A percentile compares a stretch with the other conserved stretches of the same genome.
phyloP scores from a whole-genome alignment of 2,888 invertebrate genomes.

The Elysia crispata region DNA sequence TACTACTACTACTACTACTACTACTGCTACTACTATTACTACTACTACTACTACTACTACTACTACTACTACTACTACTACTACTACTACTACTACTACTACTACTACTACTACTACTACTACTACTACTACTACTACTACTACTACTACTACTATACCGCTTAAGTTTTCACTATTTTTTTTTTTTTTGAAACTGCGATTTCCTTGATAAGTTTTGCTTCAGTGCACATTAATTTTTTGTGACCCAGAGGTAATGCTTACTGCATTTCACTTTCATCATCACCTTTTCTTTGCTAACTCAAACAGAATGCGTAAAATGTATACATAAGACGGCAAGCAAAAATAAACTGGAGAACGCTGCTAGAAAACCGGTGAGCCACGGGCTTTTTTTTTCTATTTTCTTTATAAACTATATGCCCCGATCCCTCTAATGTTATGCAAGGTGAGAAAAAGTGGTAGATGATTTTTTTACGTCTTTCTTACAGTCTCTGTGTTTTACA shows the following conservation, averaged over 20 bases:
- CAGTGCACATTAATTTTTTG: background rate
- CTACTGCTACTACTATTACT: constrained; percentile 43
- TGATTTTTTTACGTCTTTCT: no score
- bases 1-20: constrained; percentile 48
- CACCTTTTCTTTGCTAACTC: background rate
- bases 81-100: constrained; percentile 44
- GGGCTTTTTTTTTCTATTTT: no score
- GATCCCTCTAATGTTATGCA: no score
- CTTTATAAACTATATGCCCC: no score
- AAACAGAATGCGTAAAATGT: no score
- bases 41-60: constrained; percentile 28
- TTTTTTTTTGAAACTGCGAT: background rate
- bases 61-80: constrained; percentile 41
- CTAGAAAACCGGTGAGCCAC: no score
- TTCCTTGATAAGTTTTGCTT: no score
- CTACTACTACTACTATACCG: constrained; percentile 43
- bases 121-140: constrained; percentile 48
- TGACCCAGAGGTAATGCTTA: background rate
- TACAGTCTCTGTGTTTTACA: no score
- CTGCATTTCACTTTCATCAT: background rate
- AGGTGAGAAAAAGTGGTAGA: no score
- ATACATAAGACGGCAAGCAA: no score
- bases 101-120: constrained; percentile 49
- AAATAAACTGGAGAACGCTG: no score
- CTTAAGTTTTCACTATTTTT: constrained; percentile 18